Base-by-base conservation (phyloP, 2,797 vertebrate species). In the Gymnodraco acuticeps region DNA sequence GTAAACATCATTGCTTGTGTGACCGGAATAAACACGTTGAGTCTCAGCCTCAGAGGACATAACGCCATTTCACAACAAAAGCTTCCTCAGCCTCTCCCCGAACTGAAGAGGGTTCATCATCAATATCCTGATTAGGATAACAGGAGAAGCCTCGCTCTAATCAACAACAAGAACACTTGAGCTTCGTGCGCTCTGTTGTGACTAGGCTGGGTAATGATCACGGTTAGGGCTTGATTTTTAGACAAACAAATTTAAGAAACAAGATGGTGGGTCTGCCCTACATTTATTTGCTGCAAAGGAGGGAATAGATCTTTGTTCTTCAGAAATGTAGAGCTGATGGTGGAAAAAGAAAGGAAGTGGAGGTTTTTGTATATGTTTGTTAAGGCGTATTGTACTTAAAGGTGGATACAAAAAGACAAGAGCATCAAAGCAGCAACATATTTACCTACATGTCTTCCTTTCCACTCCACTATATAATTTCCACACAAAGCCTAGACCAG, bases 131-230 rank as follows among this genome's bases (percentile, higher is more conserved):
- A 92, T 91, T 90, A 81, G 71, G 75, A 76, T 84, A 78, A 83
- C 73, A 73, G 71, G 33, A 81, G 72, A 78, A 80, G 81, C 64
- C 64, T 68, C 4, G 12, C 48, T 55, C 78, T 86, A 87, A 92
- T 91, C 88, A 92, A 84, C 90, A 84, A 73, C 51, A 45, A 88
- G 83, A 78, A 81, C 86, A 77, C 92, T 92, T 52, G 52, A 90
- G 78, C 74, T 56, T 38, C 0, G 51, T 51, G 58, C 45, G 15
- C 82, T 77, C 46, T 82, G 77, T 83, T 85, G 73, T 87, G 85
- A 75, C 86, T 85, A 73, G 52, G 71, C 58, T 54, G 71, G 48
- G 42, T 82, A 78, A 84, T 72, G 84, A 90, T 83, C 46, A 70
- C 2, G 15, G 42, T 0, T 43, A 69, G 73, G 66, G 75, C 77